These are phyloP conservation scores for Notarius quadriscutis DNA, from an alignment of 2,113 vertebrate genomes.

Conservation along the genomic window DNA sequence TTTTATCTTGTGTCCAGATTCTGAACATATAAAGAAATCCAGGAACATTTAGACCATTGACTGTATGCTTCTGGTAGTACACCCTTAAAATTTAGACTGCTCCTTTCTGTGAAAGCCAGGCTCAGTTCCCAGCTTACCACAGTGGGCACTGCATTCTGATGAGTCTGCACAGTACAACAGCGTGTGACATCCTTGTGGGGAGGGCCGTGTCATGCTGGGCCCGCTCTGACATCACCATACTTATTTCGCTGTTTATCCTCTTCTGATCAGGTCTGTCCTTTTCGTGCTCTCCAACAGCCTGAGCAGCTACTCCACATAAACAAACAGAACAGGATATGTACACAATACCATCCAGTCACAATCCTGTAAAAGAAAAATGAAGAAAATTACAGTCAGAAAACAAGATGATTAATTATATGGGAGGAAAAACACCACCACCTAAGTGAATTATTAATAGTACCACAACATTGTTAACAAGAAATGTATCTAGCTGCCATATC, in stretches of 20 bases:
- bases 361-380: not conserved
- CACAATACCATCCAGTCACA: not conserved
- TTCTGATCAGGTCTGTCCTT: constrained; percentile 72
- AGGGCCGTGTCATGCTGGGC: constrained; percentile 62
- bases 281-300: constrained; percentile 77
- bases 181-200: constrained; percentile 63
- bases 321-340: not conserved
- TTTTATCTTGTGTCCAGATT: not conserved
- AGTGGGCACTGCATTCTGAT: not conserved
- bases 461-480: not conserved
- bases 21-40: not conserved
- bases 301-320: constrained; percentile 67
- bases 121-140: not conserved
- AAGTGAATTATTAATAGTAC: not conserved
- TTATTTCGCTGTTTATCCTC: constrained; percentile 69
- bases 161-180: not conserved
- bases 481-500: constrained; percentile 67
- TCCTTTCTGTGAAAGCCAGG: not conserved
- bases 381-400: not conserved
- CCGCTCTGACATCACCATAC: constrained; percentile 72
- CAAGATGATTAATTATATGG: not conserved
- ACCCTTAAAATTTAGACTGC: not conserved
- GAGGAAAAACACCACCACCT: too few species aligned
- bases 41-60: not conserved
- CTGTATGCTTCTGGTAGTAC: not conserved